These are phyloP conservation scores for Cephus rjabovi DNA, from an alignment of 2,888 invertebrate species.

Conservation along the genomic window DNA sequence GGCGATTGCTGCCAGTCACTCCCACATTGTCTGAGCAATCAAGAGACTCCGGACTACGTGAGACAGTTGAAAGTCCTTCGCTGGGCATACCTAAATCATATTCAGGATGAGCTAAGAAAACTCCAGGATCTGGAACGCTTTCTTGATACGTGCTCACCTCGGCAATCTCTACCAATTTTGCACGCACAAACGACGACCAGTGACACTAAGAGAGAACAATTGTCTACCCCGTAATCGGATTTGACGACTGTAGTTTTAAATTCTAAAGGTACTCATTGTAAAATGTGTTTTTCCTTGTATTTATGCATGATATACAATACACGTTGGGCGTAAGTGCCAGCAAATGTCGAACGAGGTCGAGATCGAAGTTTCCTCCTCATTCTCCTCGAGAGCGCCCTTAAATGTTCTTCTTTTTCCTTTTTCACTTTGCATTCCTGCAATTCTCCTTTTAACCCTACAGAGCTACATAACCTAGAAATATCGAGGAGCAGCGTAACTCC, in stretches of 20 bases:
- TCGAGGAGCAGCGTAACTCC: not conserved
- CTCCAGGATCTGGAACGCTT: constrained; percentile 66
- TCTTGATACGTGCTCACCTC: constrained; percentile 59
- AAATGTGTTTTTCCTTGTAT: not conserved
- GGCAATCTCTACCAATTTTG: constrained; percentile 24
- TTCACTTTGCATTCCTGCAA: not conserved
- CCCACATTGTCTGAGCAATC: constrained; percentile 46
- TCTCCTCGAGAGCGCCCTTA: not conserved
- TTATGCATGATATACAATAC: not conserved
- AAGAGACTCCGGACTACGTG: constrained; percentile 56
- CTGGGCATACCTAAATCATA: constrained; percentile 67
- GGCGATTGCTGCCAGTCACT: constrained; percentile 36
- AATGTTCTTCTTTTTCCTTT: not conserved
- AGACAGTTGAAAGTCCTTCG: constrained; percentile 65
- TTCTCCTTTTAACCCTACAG: not conserved
- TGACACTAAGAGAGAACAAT: constrained; percentile 2
- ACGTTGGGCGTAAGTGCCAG: not conserved
- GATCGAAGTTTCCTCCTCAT: not conserved
- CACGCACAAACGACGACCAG: constrained; percentile 13
- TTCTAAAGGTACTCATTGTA: not conserved
- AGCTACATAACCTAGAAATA: not conserved
- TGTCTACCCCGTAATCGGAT: not conserved
- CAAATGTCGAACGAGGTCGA: not conserved
- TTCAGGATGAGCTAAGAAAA: constrained; percentile 65
- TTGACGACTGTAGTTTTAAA: not conserved